phyloP scores from a whole-genome alignment of 2,888 invertebrate species.

The Noctua comes region DNA sequence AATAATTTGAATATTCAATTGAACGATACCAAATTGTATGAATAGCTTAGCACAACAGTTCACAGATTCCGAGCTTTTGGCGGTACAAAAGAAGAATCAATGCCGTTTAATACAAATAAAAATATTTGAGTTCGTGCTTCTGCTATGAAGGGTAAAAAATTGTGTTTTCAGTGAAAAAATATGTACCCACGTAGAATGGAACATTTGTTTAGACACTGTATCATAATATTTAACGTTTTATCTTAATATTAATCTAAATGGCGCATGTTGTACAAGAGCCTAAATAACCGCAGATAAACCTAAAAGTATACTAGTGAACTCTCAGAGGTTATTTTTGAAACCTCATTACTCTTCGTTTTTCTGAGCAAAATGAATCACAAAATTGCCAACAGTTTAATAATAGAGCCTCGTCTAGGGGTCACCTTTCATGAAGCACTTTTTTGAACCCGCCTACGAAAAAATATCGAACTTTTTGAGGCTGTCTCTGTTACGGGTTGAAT shows the following conservation, averaged over 20 bases:
- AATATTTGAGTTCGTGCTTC: conserved; percentile 34
- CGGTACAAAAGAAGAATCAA: conserved; percentile 24
- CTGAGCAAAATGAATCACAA: conserved; percentile 49
- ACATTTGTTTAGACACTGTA: conserved; percentile 41
- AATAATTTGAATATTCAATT: conserved; percentile 33
- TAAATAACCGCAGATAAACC: conserved; percentile 30
- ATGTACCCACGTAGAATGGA: conserved; percentile 28
- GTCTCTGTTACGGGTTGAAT: conserved; percentile 20
- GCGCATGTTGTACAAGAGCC: conserved; percentile 15
- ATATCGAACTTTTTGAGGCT: conserved; percentile 24
- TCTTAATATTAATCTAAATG: conserved; percentile 47
- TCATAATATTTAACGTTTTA: conserved; percentile 38
- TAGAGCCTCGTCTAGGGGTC: conserved; percentile 48
- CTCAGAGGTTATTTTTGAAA: conserved; percentile 29
- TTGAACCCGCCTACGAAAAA: conserved; percentile 38
- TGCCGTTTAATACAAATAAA: conserved; percentile 32
- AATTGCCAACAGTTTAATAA: conserved; percentile 58
- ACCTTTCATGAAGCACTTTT: conserved; percentile 47
- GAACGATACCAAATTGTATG: conserved; percentile 19
- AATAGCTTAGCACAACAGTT: conserved; percentile 27
- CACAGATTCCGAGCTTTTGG: neutral
- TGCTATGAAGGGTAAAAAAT: conserved; percentile 18
- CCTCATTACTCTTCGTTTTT: conserved; percentile 44
- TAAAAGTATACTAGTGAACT: conserved; percentile 25
- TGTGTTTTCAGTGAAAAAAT: conserved; percentile 21